Conservation (phyloP, 2,797 vertebrate genomes). For the Cetoscarus ocellatus region DNA sequence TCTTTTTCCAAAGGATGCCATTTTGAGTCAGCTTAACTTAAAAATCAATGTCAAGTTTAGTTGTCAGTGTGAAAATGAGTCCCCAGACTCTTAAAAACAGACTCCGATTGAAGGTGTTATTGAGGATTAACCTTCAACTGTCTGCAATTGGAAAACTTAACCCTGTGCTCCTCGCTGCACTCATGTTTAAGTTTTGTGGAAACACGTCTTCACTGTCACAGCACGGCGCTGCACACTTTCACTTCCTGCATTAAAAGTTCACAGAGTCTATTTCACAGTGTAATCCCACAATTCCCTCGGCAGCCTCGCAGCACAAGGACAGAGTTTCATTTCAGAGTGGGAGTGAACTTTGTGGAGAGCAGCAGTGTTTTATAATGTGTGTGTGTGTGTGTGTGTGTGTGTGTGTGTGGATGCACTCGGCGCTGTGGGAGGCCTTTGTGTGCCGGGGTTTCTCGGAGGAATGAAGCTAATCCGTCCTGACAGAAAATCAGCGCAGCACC, state of each 20-base stretch:
- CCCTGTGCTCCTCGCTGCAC: not conserved
- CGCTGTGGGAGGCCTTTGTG: constrained; percentile 23
- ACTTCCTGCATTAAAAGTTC: not conserved
- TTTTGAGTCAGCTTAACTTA: too few species aligned
- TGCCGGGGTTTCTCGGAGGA: constrained; percentile 16
- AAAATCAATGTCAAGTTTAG: not conserved
- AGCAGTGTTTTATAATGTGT: not conserved
- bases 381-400: not conserved
- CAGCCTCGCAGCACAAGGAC: not conserved
- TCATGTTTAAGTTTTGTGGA: too few species aligned
- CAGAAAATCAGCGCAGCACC: constrained; percentile 49
- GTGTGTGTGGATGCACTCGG: constrained; percentile 4
- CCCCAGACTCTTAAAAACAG: not conserved
- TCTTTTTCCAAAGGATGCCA: too few species aligned
- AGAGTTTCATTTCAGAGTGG: not conserved
- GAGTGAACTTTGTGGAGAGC: constrained; percentile 5
- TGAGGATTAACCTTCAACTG: not conserved
- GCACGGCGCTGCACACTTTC: not conserved
- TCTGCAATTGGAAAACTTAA: not conserved
- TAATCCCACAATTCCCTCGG: constrained; percentile 4
- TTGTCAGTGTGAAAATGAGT: not conserved
- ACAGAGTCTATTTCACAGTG: constrained; percentile 10
- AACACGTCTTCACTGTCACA: not conserved
- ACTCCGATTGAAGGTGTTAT: not conserved
- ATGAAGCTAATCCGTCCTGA: constrained; percentile 43